Base-by-base conservation (phyloP, 1,140 invertebrate genomes). In the Dinoponera quadriceps region DNA sequence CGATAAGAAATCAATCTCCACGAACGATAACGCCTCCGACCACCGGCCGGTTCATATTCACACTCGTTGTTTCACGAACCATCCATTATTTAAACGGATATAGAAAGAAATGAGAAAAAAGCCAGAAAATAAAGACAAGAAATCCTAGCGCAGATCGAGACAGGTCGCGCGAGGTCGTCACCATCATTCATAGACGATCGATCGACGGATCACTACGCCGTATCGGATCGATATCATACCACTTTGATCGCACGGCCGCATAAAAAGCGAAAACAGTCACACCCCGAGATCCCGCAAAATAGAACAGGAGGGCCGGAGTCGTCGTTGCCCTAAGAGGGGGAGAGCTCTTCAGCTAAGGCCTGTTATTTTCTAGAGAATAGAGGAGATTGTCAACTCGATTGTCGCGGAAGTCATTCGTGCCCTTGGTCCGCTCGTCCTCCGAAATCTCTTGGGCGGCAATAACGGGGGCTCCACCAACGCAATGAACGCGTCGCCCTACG, bases 331-430 rank as follows among this genome's bases (percentile, higher is more conserved):
- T n/a, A 2, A 1, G n/a, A 3, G 22, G 33, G 20, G 11, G 49
- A 20, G 25, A 20, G 11, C 29, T 22, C 7, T 29, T 27, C 81
- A 87, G 86, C 82, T 88, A 91, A 90, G 86, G 66, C 88, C 86
- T 85, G 18, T 92, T 92, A 85, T 93, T 94, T 96, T 96, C 91
- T 97, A 97, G 97, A 96, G 97, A 94, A 95, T 97, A 94, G 96
- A 97, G 95, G 94, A 96, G 92, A 97, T 96, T 94, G 96, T 97
- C 92, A 96, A 97, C 94, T 93, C 95, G 92, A 95, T 97, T 91
- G 95, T 96, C 83, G 94, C 96, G 89, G 94, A 96, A 90, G 90
- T 97, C 87, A 95, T 97, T 91, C 95, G 96, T 86, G 93, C 96
- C 33, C 94, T 97, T 89, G 96, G 96, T 14, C 96, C 96, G 20